Evolutionary conservation across 2,888 invertebrate genomes (phyloP), one percentile per base, ranked within the genome.

Genomic region (Drosophila parthenogenetica): DNA sequence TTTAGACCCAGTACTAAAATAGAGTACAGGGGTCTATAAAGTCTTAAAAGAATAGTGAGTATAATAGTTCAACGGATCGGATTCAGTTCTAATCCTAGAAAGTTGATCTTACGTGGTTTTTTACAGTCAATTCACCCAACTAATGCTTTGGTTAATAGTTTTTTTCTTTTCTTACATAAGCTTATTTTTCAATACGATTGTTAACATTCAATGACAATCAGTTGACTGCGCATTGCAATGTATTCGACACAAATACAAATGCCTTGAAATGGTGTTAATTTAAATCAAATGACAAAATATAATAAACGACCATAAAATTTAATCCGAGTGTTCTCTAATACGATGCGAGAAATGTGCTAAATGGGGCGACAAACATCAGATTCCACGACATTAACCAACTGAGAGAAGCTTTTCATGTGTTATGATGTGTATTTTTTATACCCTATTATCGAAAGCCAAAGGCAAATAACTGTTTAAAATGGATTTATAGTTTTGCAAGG

Each of bases 261-360:
- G 53, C 66, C 70, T 40, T 50, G 39, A 62, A 63, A 67, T 65
- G 79, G 89, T 87, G 89, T 66, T 85, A 89, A 84, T 85, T 87
- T 43, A 81, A 87, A 87, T 89, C 85, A 85, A 89, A 89, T 84
- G 84, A 84, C 84, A 84, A 84, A 87, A 84, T 81, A 78, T 86
- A 86, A 84, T 88, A 86, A 88, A 88, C 83, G 77, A 87, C 55
- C 84, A 80, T 82, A 87, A 87, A 84, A 87, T 82, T 85, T 87
- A 82, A 82, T 82, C 87, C 82, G 87, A 73, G 67, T 81, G 55
- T 69, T 81, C 62, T 65, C 75, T 72, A 78, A 84, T 69, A 72
- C 72, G 87, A 78, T 81, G 59, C 68, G 51, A 69, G 49, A 66
- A 73, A 77, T 60, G 82, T 87, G 86, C 69, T 50, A 82, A 82